Evolutionary conservation across 2,797 vertebrate genomes (phyloP).

Genomic region (Champsocephalus esox): DNA sequence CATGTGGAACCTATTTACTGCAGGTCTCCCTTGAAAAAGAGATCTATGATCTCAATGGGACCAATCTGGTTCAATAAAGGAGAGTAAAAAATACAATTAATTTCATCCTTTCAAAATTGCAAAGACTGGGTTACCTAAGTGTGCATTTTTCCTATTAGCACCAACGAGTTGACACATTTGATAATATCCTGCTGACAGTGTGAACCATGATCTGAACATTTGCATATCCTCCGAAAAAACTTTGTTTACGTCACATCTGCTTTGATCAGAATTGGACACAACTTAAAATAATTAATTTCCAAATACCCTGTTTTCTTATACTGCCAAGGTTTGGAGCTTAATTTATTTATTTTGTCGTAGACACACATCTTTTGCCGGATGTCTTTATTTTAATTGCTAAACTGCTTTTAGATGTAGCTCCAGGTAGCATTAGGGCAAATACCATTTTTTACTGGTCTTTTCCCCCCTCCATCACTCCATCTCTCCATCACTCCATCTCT

Average conservation of each 20-base stretch:
- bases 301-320: conserved; percentile 1
- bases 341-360: neutral
- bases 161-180: neutral
- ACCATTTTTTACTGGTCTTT: conserved; percentile 31
- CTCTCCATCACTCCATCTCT: conserved; percentile 56
- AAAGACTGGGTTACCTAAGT: neutral
- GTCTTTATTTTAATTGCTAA: conserved; percentile 12
- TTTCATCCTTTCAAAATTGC: neutral
- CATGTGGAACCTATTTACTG: too few species aligned
- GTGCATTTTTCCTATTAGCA: neutral
- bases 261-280: conserved; percentile 13
- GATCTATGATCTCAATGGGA: too few species aligned
- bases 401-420: conserved; percentile 17
- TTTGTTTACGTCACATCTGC: conserved; percentile 12
- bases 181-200: neutral
- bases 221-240: neutral
- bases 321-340: neutral
- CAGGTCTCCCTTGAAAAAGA: too few species aligned
- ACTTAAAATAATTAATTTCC: conserved; percentile 12
- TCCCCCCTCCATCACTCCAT: conserved; percentile 32
- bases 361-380: neutral
- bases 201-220: neutral
- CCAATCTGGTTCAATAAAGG: too few species aligned
- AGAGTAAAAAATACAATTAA: neutral
- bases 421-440: conserved; percentile 34